phyloP scores from a whole-genome alignment of 2,113 vertebrate genomes.

The Atherinomorus stipes region DNA sequence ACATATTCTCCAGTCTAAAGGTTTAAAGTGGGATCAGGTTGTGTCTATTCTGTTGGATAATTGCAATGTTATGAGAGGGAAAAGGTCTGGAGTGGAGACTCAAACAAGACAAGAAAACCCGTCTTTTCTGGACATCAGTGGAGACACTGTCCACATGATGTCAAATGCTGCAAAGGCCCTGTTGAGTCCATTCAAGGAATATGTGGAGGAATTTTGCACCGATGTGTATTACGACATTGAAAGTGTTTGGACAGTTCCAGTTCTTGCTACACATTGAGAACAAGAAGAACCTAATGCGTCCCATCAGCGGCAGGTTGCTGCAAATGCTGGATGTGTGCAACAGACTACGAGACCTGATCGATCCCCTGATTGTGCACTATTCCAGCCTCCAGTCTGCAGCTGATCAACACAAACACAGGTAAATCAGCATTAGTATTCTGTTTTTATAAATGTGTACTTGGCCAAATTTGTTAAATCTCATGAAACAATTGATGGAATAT shows the following conservation, averaged over 20 bases:
- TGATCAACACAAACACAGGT: too few relatives aligned
- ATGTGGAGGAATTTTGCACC: neutral
- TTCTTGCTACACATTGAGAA: neutral
- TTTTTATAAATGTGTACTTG: too few relatives aligned
- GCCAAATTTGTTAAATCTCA: too few relatives aligned
- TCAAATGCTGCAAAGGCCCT: neutral
- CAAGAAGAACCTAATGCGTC: neutral
- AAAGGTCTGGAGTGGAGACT: neutral
- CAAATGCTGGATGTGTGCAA: conserved; percentile 1
- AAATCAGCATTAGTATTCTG: too few relatives aligned
- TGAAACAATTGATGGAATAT: too few relatives aligned
- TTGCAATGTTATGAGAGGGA: neutral
- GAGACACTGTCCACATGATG: too few relatives aligned
- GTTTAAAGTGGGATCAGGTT: neutral
- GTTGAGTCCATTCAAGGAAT: neutral
- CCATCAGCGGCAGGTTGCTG: neutral
- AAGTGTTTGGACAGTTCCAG: neutral
- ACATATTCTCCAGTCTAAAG: neutral
- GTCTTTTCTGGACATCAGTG: too few relatives aligned
- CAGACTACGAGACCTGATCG: neutral
- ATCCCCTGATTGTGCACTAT: neutral
- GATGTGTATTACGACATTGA: neutral
- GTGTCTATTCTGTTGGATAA: neutral
- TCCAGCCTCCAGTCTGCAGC: neutral
- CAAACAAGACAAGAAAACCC: too few relatives aligned